A percentile compares a stretch with the other conserved stretches of the same genome.
Conservation (phyloP, 1,140 invertebrate species). For the Pachyrhynchus sulphureomaculatus region DNA sequence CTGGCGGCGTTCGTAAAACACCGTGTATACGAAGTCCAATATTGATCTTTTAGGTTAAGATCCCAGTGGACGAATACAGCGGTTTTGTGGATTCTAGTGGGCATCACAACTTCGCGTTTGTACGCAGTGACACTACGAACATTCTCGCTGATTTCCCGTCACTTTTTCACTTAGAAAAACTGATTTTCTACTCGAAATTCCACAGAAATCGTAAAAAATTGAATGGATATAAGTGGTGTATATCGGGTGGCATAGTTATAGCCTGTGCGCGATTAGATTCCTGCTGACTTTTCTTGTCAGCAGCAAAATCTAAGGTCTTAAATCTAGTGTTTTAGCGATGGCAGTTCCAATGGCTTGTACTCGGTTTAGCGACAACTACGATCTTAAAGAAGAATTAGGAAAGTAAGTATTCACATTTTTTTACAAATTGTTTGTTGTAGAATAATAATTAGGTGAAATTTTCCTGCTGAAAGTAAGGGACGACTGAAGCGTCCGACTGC, state of each 20-base stretch:
- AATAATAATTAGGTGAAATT: neutral
- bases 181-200: neutral
- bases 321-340: constrained; percentile 37
- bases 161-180: constrained; percentile 7
- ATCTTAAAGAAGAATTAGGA: constrained; percentile 98
- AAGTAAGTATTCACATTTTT: constrained; percentile 77
- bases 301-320: neutral
- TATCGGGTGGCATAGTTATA: constrained; percentile 38
- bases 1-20: constrained; percentile 27
- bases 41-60: constrained; percentile 49
- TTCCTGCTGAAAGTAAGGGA: neutral
- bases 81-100: constrained; percentile 35
- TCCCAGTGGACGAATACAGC: constrained; percentile 43
- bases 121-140: constrained; percentile 25
- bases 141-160: constrained; percentile 7
- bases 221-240: constrained; percentile 29
- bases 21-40: constrained; percentile 38
- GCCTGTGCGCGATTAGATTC: constrained; percentile 32
- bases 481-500: constrained; percentile 6
- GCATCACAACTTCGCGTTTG: constrained; percentile 33
- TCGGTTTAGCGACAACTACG: constrained; percentile 98
- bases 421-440: constrained; percentile 19
- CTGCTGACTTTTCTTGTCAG: constrained; percentile 5
- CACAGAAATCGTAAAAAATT: constrained; percentile 13
- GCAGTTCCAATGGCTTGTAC: constrained; percentile 66